Conservation (phyloP, 1,140 invertebrate genomes). For the Chlorops oryzae region DNA sequence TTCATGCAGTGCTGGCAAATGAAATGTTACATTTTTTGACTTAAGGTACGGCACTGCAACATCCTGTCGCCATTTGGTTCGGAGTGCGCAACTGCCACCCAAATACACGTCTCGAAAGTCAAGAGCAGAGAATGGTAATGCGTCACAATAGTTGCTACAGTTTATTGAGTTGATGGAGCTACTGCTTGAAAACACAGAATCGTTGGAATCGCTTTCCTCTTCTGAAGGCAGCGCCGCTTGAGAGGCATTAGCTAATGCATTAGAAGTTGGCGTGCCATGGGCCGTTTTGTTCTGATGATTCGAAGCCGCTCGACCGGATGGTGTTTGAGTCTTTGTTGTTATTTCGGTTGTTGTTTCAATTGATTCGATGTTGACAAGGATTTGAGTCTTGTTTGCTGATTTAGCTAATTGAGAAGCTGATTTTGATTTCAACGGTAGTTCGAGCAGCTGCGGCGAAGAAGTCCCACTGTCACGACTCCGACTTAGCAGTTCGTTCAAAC, state of each 20-base stretch:
- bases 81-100: conserved; percentile 96
- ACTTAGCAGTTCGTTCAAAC: conserved; percentile 28
- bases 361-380: conserved; percentile 39
- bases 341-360: conserved; percentile 45
- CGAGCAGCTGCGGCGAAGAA: conserved; percentile 40
- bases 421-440: conserved; percentile 8
- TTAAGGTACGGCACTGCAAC: conserved; percentile 88
- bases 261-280: conserved; percentile 11
- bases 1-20: conserved; percentile 38
- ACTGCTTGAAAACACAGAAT: conserved; percentile 45
- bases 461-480: conserved; percentile 44
- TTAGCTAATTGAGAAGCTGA: conserved; percentile 23
- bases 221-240: conserved; percentile 12
- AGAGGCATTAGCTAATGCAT: conserved; percentile 1
- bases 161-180: conserved; percentile 35
- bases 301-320: conserved; percentile 1
- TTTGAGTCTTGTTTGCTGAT: conserved; percentile 24
- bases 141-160: conserved; percentile 10
- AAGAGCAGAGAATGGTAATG: conserved; percentile 5
- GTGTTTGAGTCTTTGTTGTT: conserved; percentile 31
- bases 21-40: conserved; percentile 77
- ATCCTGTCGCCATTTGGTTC: conserved; percentile 83
- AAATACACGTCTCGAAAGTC: conserved; percentile 51
- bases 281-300: conserved; percentile 12
- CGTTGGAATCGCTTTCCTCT: conserved; percentile 45